Evolutionary conservation across 2,888 invertebrate genomes (phyloP), one percentile per base, ranked within the genome.

Genomic region (Cataglyphis livida): DNA sequence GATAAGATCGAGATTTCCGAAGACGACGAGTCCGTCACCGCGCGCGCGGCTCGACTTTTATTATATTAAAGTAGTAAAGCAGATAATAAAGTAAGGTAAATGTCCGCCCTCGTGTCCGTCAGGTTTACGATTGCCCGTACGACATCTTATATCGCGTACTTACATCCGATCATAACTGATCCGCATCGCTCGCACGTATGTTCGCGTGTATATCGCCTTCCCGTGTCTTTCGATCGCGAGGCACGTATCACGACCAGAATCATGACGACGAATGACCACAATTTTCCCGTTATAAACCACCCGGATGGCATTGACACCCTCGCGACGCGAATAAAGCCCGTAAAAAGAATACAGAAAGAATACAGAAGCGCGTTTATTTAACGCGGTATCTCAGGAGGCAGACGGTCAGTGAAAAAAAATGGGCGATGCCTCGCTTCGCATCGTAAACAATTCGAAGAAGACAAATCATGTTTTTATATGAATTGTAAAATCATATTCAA

Each of bases 11-110:
- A 68, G 85, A 83, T 85, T 84, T 82, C 73, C 76, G 62, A 61
- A 70, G 66, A 78, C 73, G 48, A 85, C 82, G 82, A 84, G 83
- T 82, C 82, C 74, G 90, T 88, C 88, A 83, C 79, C 21, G 12
- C n/a, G 41, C 54, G n/a, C 70, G 61, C 61, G 61, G 82, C 70
- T 85, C 85, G 78, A 83, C 86, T 90, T 92, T 90, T 90, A 92
- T 90, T 90, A 88, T 90, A 91, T 90, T 87, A 88, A 89, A 89
- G 92, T 86, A 92, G 88, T 92, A 91, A 92, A 91, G 85, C 84
- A 86, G 90, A 92, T 90, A 90, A 92, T 92, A 92, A 92, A 92
- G 89, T 79, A 88, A 85, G 84, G 87, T 87, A 87, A 28, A 61
- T 85, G 89, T 81, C 78, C 64, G 83, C 85, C 73, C 83, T 78